phyloP scores from a whole-genome alignment of 2,888 invertebrate species.

The Aspidiotus destructor region DNA sequence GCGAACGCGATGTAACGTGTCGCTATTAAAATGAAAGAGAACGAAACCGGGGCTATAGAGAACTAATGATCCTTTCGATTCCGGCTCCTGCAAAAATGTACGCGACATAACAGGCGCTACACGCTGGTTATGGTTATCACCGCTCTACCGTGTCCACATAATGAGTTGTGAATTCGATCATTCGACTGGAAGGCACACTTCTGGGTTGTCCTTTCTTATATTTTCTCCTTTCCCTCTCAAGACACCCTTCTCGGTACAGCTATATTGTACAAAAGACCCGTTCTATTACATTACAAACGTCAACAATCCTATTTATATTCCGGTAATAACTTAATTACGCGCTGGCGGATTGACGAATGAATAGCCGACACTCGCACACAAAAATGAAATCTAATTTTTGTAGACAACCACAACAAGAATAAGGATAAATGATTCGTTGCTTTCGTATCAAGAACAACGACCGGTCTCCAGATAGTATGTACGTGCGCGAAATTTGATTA shows the following conservation, averaged over 20 bases:
- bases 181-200: constrained; percentile 26
- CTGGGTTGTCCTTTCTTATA: constrained; percentile 3
- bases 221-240: background rate
- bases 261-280: background rate
- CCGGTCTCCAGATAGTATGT: no score
- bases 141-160: constrained; percentile 26
- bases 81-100: constrained; percentile 12
- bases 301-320: constrained; percentile 31
- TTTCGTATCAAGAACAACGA: no score
- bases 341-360: background rate
- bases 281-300: constrained; percentile 25
- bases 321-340: constrained; percentile 17
- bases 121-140: constrained; percentile 28
- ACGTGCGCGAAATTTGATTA: no score
- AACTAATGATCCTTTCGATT: constrained; percentile 27
- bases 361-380: background rate
- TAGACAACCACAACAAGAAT: background rate
- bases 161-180: constrained; percentile 30
- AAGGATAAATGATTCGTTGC: no score
- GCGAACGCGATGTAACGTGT: no score
- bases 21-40: no score
- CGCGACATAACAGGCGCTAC: constrained; percentile 13
- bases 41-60: background rate
- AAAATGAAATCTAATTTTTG: background rate
- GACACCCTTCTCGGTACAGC: background rate